Evolutionary conservation across 1,140 invertebrate species (phyloP), one percentile per base, ranked within the genome.

Genomic region (Nautilus pompilius): DNA sequence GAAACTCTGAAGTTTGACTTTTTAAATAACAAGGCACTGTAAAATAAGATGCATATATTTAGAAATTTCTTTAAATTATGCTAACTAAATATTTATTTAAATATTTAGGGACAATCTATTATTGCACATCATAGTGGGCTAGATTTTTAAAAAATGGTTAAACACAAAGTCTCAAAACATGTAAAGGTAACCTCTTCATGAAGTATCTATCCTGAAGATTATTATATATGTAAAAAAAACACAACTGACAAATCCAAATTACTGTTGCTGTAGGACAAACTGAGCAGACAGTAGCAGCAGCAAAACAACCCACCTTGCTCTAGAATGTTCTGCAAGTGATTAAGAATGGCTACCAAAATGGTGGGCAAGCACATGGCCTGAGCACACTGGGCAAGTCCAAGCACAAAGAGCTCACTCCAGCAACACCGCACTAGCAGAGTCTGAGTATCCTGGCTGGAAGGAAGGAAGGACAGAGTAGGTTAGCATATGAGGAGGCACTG

Each of bases 371-470:
- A 91, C 75, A 96, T 84, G 51, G 88, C 87, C 29, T 90, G 87
- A 15, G 91, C 88, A 80, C 91, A 95, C 80, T 98, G 94, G 2
- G 93, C 90, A 60, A 99, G 84, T 6, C 95, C 95, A 20, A 99
- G 84, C 3, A 91, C 89, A 82, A 99, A 95, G 59, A 99, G 79
- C 77, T 98, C 93, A 75, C 92, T 89, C 96, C 96, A 99, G 72
- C 90, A 92, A 64, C 89, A 89, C 74, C 91, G 89, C 34, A 98
- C 85, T 41, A 98, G 80, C 5, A 87, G 86, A 62, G 91, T 89
- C 84, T 97, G 93, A 54, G 90, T 87, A 61, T 95, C 92, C 60
- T 88, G 87, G 65, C 94, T 96, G 84, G 66, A 84, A 84, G 63
- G 73, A 77, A 67, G 68, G 70, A 41, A 53, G 17, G 29, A 53